phyloP scores from a whole-genome alignment of 2,113 vertebrate genomes.

The Hydrochoerus hydrochaeris region DNA sequence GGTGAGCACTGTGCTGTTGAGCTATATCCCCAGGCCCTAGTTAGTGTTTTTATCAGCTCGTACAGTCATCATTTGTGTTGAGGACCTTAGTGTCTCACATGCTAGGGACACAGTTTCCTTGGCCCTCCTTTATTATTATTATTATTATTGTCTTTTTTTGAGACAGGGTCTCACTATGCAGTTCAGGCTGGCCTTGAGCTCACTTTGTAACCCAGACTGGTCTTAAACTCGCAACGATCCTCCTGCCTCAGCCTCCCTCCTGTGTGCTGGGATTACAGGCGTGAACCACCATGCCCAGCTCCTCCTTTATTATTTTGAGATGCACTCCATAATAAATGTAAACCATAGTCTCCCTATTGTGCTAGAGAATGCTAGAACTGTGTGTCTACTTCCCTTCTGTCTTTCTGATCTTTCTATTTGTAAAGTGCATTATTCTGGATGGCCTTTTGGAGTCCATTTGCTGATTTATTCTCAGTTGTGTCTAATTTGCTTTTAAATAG shows the following conservation, averaged over 20 bases:
- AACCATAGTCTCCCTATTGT: not conserved
- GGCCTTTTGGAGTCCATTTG: not conserved
- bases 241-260: no score
- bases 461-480: not conserved
- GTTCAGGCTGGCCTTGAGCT: no score
- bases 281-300: no score
- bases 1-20: no score
- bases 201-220: no score
- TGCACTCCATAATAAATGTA: not conserved
- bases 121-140: not conserved
- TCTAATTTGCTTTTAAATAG: not conserved
- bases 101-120: not conserved
- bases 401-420: not conserved
- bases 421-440: not conserved
- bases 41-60: not conserved
- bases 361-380: not conserved
- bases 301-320: not conserved
- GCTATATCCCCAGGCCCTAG: no score
- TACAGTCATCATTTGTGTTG: not conserved
- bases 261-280: no score
- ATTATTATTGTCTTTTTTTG: no score
- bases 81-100: not conserved
- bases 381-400: not conserved
- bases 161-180: no score
- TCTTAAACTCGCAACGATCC: no score